Conservation (phyloP, 64 coral and sea anemone genomes). For the Montipora capricornis region DNA sequence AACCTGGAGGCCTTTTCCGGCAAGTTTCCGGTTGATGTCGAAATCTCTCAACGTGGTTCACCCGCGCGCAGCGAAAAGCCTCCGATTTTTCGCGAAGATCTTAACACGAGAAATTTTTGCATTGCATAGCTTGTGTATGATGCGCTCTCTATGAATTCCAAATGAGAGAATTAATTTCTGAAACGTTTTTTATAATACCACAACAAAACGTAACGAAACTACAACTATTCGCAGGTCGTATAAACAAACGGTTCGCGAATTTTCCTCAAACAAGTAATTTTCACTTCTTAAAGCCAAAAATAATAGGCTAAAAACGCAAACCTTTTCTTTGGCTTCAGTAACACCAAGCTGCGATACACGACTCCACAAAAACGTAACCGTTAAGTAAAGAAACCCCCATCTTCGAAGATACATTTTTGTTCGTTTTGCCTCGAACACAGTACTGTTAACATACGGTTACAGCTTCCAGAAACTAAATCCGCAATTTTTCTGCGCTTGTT, state of each 20-base stretch:
- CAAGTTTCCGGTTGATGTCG: background rate
- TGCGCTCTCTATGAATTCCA: background rate
- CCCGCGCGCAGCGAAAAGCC: no score
- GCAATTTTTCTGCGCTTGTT: background rate
- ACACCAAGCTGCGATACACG: background rate
- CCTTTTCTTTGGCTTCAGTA: conserved; percentile 5
- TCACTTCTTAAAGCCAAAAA: background rate
- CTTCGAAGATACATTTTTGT: background rate
- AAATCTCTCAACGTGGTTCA: background rate
- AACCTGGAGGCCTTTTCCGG: background rate
- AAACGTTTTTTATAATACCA: background rate
- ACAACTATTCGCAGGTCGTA: background rate
- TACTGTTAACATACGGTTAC: no score
- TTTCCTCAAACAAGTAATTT: background rate
- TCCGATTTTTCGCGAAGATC: background rate
- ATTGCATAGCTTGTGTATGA: background rate
- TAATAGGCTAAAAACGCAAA: background rate
- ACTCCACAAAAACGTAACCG: background rate
- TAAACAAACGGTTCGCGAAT: background rate
- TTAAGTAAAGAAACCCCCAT: background rate
- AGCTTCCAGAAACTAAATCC: background rate
- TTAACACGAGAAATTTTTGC: background rate
- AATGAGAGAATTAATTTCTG: background rate
- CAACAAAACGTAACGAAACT: background rate
- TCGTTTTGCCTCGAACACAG: background rate